Percentiles rank a stretch among this genome's conserved stretches.
Evolutionary conservation across 2,888 invertebrate genomes (phyloP).

Genomic region (Gastracanthus pulcherrimus): DNA sequence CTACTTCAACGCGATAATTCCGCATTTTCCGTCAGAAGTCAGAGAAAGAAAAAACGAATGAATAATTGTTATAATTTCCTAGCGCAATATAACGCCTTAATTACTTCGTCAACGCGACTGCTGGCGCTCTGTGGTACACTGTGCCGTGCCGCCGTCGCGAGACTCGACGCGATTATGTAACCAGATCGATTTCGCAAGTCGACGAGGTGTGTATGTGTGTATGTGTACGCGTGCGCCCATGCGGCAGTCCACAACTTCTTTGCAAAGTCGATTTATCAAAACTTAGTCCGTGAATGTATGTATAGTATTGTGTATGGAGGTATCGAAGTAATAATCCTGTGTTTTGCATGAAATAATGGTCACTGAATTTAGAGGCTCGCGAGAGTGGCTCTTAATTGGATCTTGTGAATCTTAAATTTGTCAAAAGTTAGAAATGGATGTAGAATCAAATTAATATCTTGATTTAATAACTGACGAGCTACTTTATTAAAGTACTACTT

Average conservation of each 20-base stretch:
- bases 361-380: background rate
- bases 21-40: background rate
- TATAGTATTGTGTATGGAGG: too few relatives aligned
- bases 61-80: background rate
- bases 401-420: background rate
- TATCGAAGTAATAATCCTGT: too few relatives aligned
- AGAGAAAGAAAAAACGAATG: background rate
- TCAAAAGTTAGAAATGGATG: too few relatives aligned
- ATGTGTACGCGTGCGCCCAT: background rate
- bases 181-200: slow-evolving; percentile 50
- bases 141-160: background rate
- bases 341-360: background rate
- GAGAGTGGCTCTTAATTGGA: background rate
- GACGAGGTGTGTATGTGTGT: background rate
- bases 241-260: too few relatives aligned
- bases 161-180: slow-evolving; percentile 35
- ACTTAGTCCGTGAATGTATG: background rate
- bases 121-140: background rate
- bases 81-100: background rate
- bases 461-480: too few relatives aligned
- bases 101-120: too few relatives aligned
- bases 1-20: too few relatives aligned
- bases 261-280: slow-evolving; percentile 28
- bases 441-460: too few relatives aligned
- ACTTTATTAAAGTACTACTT: too few relatives aligned